Evolutionary conservation across 2,113 vertebrate species (phyloP).

Genomic region (Heterotilapia buettikoferi): DNA sequence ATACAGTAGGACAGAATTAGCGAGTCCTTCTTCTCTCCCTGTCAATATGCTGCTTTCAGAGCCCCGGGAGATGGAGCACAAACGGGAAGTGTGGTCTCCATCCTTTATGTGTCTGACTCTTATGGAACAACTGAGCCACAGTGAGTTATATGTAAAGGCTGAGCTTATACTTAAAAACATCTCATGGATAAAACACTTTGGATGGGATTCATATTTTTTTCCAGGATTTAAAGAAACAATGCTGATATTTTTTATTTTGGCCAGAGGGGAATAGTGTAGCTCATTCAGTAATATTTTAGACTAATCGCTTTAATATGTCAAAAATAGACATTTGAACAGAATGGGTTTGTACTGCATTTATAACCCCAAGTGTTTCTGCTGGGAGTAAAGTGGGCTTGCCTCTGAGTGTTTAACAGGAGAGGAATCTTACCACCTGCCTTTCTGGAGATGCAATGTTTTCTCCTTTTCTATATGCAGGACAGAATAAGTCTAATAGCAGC

Average conservation of each 20-base stretch:
- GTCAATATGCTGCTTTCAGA: constrained; percentile 43
- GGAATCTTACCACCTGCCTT: neutral
- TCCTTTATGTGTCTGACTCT: constrained; percentile 16
- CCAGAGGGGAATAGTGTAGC: neutral
- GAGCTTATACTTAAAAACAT: neutral
- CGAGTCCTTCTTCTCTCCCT: neutral
- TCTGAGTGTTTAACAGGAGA: constrained; percentile 1
- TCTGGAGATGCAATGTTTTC: neutral
- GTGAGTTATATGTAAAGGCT: constrained; percentile 34
- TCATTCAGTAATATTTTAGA: neutral
- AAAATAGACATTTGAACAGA: neutral
- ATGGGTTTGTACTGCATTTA: accelerated
- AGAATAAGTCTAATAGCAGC: neutral
- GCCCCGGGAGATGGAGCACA: neutral
- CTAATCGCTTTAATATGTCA: neutral
- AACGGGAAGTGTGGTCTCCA: constrained; percentile 32
- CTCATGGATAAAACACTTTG: neutral
- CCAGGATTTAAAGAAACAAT: neutral
- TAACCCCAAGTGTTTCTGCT: neutral
- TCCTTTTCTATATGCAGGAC: neutral
- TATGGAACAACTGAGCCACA: constrained; percentile 17
- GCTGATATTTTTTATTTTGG: neutral
- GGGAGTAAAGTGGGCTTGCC: neutral
- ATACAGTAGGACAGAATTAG: constrained; percentile 11
- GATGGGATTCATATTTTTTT: neutral